Evolutionary conservation across 2,888 invertebrate species (phyloP), one percentile per base, ranked within the genome.

Genomic region (Xanthia icteritia): DNA sequence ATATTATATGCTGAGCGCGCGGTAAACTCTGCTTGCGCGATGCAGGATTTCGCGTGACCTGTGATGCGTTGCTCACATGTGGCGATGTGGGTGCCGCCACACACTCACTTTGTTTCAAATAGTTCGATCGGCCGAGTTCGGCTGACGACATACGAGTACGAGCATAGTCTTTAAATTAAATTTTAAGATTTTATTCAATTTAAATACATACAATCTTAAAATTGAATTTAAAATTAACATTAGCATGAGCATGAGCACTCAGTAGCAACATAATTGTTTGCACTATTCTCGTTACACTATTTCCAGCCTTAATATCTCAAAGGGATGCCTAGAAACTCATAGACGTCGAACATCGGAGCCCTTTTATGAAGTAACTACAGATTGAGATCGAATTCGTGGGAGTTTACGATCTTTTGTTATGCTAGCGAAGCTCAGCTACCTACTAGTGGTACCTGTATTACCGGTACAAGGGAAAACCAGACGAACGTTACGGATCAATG

Each of bases 401-500:
- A 39, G 31, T 31, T 64, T n/a, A 15, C 11, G n/a, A 51, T 27
- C 56, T 72, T 15, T 45, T 45, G 45, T 45, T 45, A 45, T 15
- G 5, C 15, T 48, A 36, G 15, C 51, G 27, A 15, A 64, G 27
- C 17, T 61, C 31, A 58, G 11, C 9, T 9, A 42, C 42, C 42
- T 13, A 60, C 11, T 45, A 27, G 20, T n/a, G n/a, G n/a, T 27
- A 17, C 17, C n/a, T n/a, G 64, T 64, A 15, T n/a, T 66, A 58
- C 48, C 15, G 6, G 6, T 11, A 42, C 23, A 51, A 66, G 17
- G 63, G 42, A 27, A 51, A 75, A 15, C 36, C 27, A 5, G 11
- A n/a, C 15, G 11, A 54, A 42, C 31, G 17, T 27, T 23, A 15
- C 20, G 23, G 51, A 61, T 27, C 78, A 31, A 77, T 68, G 60